Base-by-base conservation (phyloP, 2,888 invertebrate genomes). In the Rotaria socialis region DNA sequence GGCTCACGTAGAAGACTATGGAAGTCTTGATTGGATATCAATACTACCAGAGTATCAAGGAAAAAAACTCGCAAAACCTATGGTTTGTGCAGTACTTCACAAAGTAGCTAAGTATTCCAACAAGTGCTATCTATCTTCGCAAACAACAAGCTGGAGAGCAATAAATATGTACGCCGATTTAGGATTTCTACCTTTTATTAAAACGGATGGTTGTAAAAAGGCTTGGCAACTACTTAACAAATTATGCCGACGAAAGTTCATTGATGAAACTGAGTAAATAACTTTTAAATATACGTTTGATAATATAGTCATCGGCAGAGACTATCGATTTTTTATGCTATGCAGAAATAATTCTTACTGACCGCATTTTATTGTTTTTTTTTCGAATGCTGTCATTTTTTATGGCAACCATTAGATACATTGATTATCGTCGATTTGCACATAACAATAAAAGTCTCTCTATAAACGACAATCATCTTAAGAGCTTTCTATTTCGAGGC, bases 101-200 rank as follows among this genome's bases (percentile, higher is more conserved):
- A 67, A 67, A 27, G 27, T 67, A 8, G 67, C 67, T 35, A 35
- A 67, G 35, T 67, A 67, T 35, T 11, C 67, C 35, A 67, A 67
- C 16, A 4, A 16, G 35, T 67, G 67, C 14, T 67, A 35, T 35
- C 67, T 67, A 35, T 35, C 16, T 19, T 67, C 35, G 35, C 67
- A 67, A 67, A 67, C 67, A 35, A 27, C 35, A 35, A 67, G 67
- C 27, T 67, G 67, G 67, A 67, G 67, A 67, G 67, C 67, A 19
- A 67, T 67, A 1, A 67, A 67, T 67, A 67, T 67, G 67, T 67
- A 67, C 35, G 67, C 67, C 0, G 67, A 67, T 35, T 67, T 67
- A 16, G 35, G 35, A 8, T 67, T 67, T 35, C 35, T 67, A 16
- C 56, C 56, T 4, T 67, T 10, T 11, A 35, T 35, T 2, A 67